Evolutionary conservation across 2,797 vertebrate genomes (phyloP).

Genomic region (Denticeps clupeoides): DNA sequence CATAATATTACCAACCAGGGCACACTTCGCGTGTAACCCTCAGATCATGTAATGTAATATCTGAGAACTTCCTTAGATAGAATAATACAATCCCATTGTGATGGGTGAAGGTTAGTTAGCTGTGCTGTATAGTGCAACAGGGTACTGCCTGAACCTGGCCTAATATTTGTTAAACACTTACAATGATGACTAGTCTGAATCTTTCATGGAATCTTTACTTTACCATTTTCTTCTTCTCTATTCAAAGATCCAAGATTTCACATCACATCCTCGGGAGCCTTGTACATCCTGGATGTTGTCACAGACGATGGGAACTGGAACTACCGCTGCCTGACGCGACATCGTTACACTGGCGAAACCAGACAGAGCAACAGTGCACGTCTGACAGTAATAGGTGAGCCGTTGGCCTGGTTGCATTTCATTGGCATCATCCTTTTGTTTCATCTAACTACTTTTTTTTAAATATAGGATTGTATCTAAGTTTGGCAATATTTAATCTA

Average conservation of each 20-base stretch:
- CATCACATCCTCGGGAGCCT: constrained; percentile 97
- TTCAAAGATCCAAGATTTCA: constrained; percentile 98
- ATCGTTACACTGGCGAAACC: constrained; percentile 94
- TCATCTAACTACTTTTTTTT: too few species aligned
- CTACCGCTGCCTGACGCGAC: constrained; percentile 93
- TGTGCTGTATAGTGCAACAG: too few species aligned
- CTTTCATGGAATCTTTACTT: too few species aligned
- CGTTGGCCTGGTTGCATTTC: background rate
- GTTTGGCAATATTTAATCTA: too few species aligned
- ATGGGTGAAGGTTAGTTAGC: background rate
- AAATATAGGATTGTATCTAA: too few species aligned
- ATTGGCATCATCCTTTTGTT: too few species aligned
- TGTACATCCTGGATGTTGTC: constrained; percentile 99
- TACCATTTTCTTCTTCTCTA: too few species aligned
- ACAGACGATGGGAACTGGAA: constrained; percentile 97
- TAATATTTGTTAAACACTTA: too few species aligned
- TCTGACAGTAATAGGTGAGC: constrained; percentile 89
- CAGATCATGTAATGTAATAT: constrained; percentile 35
- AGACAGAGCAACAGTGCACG: constrained; percentile 97
- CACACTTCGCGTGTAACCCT: constrained; percentile 34
- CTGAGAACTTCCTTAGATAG: too few species aligned
- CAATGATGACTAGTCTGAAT: too few species aligned
- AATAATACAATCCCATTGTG: background rate
- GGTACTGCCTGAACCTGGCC: too few species aligned
- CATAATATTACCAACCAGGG: constrained; percentile 42